These are phyloP conservation scores for Gobio gobio DNA, from an alignment of 2,113 vertebrate species.

Conservation along the genomic window DNA sequence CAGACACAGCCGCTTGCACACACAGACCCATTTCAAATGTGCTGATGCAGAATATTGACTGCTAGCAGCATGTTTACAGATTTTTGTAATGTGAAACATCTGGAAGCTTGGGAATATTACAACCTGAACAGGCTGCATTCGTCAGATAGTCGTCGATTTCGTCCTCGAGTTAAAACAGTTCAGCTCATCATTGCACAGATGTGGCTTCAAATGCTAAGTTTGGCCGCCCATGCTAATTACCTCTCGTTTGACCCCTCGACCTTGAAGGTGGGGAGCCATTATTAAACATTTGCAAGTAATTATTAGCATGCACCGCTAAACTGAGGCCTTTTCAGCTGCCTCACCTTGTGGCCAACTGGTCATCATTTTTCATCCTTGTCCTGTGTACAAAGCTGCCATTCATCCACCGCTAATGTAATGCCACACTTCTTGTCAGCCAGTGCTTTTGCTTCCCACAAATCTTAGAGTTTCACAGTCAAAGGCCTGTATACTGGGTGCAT, in stretches of 20 bases:
- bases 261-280: conserved; percentile 71
- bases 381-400: conserved; percentile 79
- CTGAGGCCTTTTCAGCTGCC: conserved; percentile 67
- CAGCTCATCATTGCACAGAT: not conserved
- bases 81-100: conserved; percentile 10
- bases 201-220: conserved; percentile 15
- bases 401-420: conserved; percentile 74
- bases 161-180: not conserved
- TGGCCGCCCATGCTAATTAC: conserved; percentile 18
- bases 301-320: conserved; percentile 68
- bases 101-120: not conserved
- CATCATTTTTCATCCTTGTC: conserved; percentile 77
- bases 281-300: conserved; percentile 71
- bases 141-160: not conserved
- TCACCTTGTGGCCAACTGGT: conserved; percentile 73
- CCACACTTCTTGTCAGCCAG: conserved; percentile 69
- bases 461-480: conserved; percentile 36
- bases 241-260: conserved; percentile 70
- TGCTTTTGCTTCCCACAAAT: conserved; percentile 59
- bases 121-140: conserved; percentile 33
- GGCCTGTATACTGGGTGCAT: conserved; percentile 10
- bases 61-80: not conserved
- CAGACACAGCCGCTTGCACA: not conserved
- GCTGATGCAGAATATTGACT: conserved; percentile 24
- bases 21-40: not conserved